Conservation (phyloP, 1,140 invertebrate species). For the Nylanderia fulva region DNA sequence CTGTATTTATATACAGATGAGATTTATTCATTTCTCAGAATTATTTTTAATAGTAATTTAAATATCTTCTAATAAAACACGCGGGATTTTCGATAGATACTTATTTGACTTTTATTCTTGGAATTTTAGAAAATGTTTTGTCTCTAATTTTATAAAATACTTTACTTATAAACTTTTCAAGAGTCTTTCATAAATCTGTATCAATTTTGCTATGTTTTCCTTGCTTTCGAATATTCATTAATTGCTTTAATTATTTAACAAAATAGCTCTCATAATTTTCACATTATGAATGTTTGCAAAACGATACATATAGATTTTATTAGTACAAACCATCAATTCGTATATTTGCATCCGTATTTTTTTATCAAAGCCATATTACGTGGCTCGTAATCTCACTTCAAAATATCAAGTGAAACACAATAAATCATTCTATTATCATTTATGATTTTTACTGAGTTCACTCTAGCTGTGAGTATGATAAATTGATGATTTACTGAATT, state of each 20-base stretch:
- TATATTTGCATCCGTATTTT: too few relatives aligned
- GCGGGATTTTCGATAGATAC: neutral
- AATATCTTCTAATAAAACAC: slow-evolving; percentile 3
- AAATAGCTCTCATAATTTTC: slow-evolving; percentile 3
- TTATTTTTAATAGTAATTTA: neutral
- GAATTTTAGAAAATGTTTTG: neutral
- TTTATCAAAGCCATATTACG: too few relatives aligned
- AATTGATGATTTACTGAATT: too few relatives aligned
- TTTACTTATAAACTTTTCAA: neutral
- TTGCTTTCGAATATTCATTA: neutral
- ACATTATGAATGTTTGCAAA: too few relatives aligned
- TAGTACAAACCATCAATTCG: too few relatives aligned
- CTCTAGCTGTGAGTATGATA: too few relatives aligned
- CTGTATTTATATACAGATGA: slow-evolving; percentile 7
- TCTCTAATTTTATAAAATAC: neutral
- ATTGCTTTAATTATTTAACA: slow-evolving; percentile 12
- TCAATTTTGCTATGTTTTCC: neutral
- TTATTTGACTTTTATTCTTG: neutral
- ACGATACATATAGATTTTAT: too few relatives aligned
- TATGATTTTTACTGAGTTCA: too few relatives aligned
- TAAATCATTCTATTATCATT: too few relatives aligned
- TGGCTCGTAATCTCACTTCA: too few relatives aligned
- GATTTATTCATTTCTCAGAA: slow-evolving; percentile 19
- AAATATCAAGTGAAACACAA: too few relatives aligned
- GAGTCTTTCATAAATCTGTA: neutral